Percentiles rank a stretch among this genome's conserved stretches.
phyloP scores from a whole-genome alignment of 2,888 invertebrate species.

The Drosophila merina region DNA sequence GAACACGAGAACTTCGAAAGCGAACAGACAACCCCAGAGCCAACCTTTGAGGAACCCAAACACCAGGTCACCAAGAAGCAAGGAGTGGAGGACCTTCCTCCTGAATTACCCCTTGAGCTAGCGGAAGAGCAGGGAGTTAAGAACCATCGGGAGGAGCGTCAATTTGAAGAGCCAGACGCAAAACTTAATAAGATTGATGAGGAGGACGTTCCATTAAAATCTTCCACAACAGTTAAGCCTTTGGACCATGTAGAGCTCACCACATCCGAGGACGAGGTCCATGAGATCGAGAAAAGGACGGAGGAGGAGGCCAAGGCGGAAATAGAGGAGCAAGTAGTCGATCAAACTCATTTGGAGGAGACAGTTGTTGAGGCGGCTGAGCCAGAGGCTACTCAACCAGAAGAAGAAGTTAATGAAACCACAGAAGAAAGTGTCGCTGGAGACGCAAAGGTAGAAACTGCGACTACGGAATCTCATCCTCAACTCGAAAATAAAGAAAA shows the following conservation, averaged over 20 bases:
- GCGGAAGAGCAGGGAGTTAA: slow-evolving; percentile 1
- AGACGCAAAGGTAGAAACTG: slow-evolving; percentile 1
- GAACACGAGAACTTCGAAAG: slow-evolving; percentile 47
- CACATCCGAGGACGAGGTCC: neutral
- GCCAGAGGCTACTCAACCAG: neutral
- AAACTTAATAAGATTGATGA: slow-evolving; percentile 32
- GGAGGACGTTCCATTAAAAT: slow-evolving; percentile 32
- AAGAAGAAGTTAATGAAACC: neutral
- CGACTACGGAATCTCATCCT: neutral
- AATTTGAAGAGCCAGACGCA: slow-evolving; percentile 8
- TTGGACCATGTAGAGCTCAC: slow-evolving; percentile 1
- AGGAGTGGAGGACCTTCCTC: slow-evolving; percentile 59
- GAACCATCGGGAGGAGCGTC: slow-evolving; percentile 2
- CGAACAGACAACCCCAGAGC: slow-evolving; percentile 31
- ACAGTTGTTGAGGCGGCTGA: slow-evolving; percentile 22
- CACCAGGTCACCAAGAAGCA: slow-evolving; percentile 72
- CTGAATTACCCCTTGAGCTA: slow-evolving; percentile 31
- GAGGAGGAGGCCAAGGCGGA: slow-evolving; percentile 29
- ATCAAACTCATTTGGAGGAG: slow-evolving; percentile 3
- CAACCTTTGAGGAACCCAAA: slow-evolving; percentile 55
- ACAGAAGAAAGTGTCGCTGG: slow-evolving; percentile 30
- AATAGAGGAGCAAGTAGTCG: slow-evolving; percentile 22
- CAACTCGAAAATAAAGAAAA: neutral
- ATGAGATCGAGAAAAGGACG: slow-evolving; percentile 14
- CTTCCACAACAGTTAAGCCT: slow-evolving; percentile 4